These are phyloP conservation scores for Yasuhikotakia modesta DNA, from an alignment of 2,797 vertebrate genomes.

Conservation along the genomic window DNA sequence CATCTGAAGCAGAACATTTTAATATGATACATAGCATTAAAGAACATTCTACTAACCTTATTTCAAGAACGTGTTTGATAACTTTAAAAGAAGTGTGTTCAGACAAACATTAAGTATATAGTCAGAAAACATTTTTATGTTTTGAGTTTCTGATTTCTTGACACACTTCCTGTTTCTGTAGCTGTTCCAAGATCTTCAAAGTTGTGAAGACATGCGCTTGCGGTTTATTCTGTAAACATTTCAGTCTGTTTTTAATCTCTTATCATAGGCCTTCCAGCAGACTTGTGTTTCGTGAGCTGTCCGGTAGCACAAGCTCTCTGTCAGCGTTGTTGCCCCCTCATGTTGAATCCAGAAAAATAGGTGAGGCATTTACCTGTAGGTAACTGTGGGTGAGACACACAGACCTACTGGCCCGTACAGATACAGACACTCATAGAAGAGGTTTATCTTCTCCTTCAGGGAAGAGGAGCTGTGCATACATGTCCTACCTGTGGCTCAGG, in stretches of 20 bases:
- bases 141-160: not conserved
- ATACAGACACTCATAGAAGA: not conserved
- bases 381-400: not conserved
- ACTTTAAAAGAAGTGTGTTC: not conserved
- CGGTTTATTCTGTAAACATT: constrained; percentile 31
- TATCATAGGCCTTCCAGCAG: constrained; percentile 23
- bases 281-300: constrained; percentile 34
- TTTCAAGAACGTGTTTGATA: no score
- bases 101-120: not conserved
- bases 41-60: no score
- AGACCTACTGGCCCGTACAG: not conserved
- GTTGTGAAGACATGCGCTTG: constrained; percentile 10
- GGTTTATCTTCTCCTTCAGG: constrained; percentile 9
- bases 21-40: no score
- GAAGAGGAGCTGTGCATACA: constrained; percentile 29
- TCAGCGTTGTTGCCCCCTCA: not conserved
- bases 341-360: constrained; percentile 9
- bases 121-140: not conserved
- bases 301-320: constrained; percentile 10
- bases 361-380: constrained; percentile 2
- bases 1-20: no score
- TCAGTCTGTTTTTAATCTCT: constrained; percentile 37
- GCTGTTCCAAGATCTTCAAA: not conserved
- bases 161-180: not conserved
- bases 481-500: constrained; percentile 18